Evolutionary conservation across 2,888 invertebrate genomes (phyloP).

Genomic region (Athalia circularis): DNA sequence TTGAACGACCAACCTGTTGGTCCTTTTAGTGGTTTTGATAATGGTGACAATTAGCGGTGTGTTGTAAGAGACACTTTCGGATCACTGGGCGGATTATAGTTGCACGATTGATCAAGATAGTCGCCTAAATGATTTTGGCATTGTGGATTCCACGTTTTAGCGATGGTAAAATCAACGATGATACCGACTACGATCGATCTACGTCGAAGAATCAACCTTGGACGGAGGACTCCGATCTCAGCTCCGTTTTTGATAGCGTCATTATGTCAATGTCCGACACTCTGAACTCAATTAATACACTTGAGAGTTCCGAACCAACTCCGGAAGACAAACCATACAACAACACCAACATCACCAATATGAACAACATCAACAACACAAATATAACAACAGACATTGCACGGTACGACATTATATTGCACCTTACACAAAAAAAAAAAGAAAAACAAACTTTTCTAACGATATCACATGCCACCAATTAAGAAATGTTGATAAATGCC

Average conservation of each 20-base stretch:
- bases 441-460: neutral
- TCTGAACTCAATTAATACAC: conserved; percentile 73
- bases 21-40: conserved; percentile 22
- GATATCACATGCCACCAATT: no score
- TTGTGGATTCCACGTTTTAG: conserved; percentile 62
- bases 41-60: conserved; percentile 14
- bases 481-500: no score
- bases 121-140: neutral
- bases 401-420: conserved; percentile 65
- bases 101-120: neutral
- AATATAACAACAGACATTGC: conserved; percentile 71
- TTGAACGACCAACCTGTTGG: conserved; percentile 43
- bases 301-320: conserved; percentile 72
- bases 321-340: conserved; percentile 73
- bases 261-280: conserved; percentile 74
- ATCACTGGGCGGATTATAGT: neutral
- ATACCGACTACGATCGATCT: conserved; percentile 58
- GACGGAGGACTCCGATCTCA: conserved; percentile 70
- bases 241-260: conserved; percentile 72
- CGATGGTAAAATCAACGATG: conserved; percentile 66
- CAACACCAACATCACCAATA: conserved; percentile 57
- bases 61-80: conserved; percentile 5
- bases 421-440: conserved; percentile 14
- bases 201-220: conserved; percentile 62
- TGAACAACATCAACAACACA: conserved; percentile 49